A percentile compares a stretch with the other conserved stretches of the same genome.
Evolutionary conservation across 2,113 vertebrate genomes (phyloP).

Genomic region (Dromaius novaehollandiae): DNA sequence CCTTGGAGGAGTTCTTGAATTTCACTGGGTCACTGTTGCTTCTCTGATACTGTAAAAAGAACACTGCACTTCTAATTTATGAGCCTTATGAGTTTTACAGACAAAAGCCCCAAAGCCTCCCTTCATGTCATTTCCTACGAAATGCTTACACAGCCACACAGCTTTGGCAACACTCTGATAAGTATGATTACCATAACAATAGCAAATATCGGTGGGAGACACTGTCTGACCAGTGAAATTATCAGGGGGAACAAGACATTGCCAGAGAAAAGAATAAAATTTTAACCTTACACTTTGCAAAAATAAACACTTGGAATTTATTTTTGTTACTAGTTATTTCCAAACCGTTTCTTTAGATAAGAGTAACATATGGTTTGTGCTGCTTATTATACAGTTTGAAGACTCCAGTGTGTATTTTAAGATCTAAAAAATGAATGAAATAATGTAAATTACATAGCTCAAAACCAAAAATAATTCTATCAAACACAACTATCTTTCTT

Average conservation of each 20-base stretch:
- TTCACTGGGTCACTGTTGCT: not conserved
- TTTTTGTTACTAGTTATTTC: not conserved
- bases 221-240: constrained; percentile 46
- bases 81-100: constrained; percentile 14
- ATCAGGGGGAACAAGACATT: constrained; percentile 31
- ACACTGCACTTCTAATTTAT: not conserved
- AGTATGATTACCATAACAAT: constrained; percentile 30
- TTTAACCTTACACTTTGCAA: constrained; percentile 24
- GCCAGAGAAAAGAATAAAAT: constrained; percentile 37
- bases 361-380: not conserved
- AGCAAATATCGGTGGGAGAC: constrained; percentile 57
- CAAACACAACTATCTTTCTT: not conserved
- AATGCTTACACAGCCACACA: constrained; percentile 45
- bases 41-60: not conserved
- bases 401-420: not conserved
- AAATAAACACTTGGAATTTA: not conserved
- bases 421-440: not conserved
- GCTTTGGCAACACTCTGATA: constrained; percentile 32
- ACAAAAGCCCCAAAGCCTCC: constrained; percentile 7
- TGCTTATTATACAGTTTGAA: not conserved
- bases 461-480: not conserved
- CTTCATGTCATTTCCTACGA: constrained; percentile 33
- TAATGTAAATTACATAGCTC: not conserved
- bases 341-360: not conserved
- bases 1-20: not conserved